phyloP scores from a whole-genome alignment of 2,797 vertebrate genomes.

The Poecilia gillii region DNA sequence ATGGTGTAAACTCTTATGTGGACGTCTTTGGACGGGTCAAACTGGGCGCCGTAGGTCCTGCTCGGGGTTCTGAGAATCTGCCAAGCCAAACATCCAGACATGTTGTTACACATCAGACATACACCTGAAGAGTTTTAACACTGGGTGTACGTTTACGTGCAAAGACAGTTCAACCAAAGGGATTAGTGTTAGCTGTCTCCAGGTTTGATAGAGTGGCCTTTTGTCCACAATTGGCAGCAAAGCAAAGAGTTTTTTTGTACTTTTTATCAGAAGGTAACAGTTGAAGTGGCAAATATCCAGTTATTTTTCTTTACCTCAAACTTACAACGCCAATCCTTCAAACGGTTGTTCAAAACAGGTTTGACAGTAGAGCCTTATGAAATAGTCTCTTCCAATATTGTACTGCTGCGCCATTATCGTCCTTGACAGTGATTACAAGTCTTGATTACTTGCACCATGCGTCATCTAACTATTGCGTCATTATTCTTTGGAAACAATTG shows the following conservation, averaged over 20 bases:
- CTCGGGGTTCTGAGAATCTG: slow-evolving; percentile 68
- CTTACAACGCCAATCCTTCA: neutral
- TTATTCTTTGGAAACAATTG: neutral
- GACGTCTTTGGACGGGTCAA: slow-evolving; percentile 76
- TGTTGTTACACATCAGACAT: neutral
- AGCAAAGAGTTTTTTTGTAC: neutral
- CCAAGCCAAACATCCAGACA: slow-evolving; percentile 6
- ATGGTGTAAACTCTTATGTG: slow-evolving; percentile 73
- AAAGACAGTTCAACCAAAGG: too few species aligned
- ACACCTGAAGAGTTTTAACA: neutral
- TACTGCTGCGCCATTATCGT: neutral
- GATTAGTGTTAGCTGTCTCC: neutral
- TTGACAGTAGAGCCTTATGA: neutral
- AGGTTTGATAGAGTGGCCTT: neutral
- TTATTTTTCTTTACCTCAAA: neutral
- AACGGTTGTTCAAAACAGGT: neutral
- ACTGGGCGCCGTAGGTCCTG: slow-evolving; percentile 66
- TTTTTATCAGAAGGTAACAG: neutral
- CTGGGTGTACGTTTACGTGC: neutral
- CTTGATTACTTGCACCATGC: too few species aligned
- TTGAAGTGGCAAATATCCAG: neutral
- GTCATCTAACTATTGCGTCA: neutral
- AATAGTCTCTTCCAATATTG: neutral
- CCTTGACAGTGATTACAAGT: too few species aligned
- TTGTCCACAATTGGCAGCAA: neutral